A percentile compares a stretch with the other conserved stretches of the same genome.
phyloP scores from a whole-genome alignment of 2,888 invertebrate genomes.

The Synanthedon tipuliformis region DNA sequence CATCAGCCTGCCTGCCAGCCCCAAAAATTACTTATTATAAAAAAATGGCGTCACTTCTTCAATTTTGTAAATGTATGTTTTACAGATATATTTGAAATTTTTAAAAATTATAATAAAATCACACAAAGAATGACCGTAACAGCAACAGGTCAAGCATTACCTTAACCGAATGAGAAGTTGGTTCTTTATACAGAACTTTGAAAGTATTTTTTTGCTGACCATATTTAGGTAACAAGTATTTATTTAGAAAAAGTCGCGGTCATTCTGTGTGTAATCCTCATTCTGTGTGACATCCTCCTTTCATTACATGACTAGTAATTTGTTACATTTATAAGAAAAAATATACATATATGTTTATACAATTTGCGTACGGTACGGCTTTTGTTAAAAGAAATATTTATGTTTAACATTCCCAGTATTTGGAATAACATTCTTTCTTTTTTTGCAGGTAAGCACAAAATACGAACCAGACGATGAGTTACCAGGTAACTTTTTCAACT shows the following conservation, averaged over 20 bases:
- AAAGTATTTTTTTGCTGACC: conserved; percentile 14
- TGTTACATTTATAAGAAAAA: conserved; percentile 9
- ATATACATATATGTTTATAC: conserved; percentile 10
- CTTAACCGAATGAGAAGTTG: no score
- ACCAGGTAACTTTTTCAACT: not conserved
- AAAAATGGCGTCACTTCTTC: no score
- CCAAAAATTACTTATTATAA: no score
- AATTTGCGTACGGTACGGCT: conserved; percentile 8
- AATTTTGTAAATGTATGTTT: no score
- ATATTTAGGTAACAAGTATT: conserved; percentile 23
- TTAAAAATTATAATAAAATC: no score
- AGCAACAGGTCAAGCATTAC: no score
- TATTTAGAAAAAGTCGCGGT: conserved; percentile 34
- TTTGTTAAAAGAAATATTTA: conserved; percentile 19
- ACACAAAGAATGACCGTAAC: no score
- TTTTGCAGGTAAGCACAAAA: conserved; percentile 40
- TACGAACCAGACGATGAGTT: conserved; percentile 17
- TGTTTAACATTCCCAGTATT: conserved; percentile 17
- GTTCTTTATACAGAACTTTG: no score
- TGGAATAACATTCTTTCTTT: conserved; percentile 10
- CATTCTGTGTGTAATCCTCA: conserved; percentile 27
- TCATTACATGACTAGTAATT: conserved; percentile 22
- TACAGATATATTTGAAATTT: no score
- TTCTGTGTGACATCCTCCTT: conserved; percentile 13
- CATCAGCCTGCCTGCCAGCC: no score